A percentile compares a stretch with the other conserved stretches of the same genome.
Conservation (phyloP, 2,113 vertebrate genomes). For the Takifugu bimaculatus region DNA sequence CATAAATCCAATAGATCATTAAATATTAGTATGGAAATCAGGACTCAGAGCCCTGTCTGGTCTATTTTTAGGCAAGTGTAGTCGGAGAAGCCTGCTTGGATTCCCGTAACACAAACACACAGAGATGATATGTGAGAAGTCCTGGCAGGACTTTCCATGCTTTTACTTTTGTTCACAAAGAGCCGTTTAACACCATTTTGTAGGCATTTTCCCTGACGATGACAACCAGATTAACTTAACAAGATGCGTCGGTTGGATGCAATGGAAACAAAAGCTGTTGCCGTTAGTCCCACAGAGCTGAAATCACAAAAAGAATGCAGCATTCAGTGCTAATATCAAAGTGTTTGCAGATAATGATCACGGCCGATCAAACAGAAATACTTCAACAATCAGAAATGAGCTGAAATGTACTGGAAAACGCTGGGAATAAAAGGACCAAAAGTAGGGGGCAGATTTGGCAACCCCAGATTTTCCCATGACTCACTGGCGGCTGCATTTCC, state of each 20-base stretch:
- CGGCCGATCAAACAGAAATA: neutral
- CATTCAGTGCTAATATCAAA: slow-evolving; percentile 16
- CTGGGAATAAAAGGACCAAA: too few relatives aligned
- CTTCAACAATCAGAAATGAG: too few relatives aligned
- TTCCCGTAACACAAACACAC: slow-evolving; percentile 43
- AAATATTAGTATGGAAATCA: slow-evolving; percentile 39
- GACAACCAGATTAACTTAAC: slow-evolving; percentile 8
- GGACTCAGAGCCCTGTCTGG: slow-evolving; percentile 36
- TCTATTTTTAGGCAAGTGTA: slow-evolving; percentile 49
- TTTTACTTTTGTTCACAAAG: neutral
- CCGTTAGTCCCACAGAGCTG: slow-evolving; percentile 17
- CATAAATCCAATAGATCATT: slow-evolving; percentile 32
- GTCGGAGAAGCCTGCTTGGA: slow-evolving; percentile 26
- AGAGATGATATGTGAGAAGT: slow-evolving; percentile 28
- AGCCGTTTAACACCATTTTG: neutral
- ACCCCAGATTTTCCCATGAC: too few relatives aligned
- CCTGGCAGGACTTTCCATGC: too few relatives aligned
- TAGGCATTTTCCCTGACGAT: neutral
- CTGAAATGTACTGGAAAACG: too few relatives aligned
- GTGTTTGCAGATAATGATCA: slow-evolving; percentile 3
- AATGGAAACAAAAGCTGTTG: slow-evolving; percentile 30
- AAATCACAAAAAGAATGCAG: slow-evolving; percentile 22
- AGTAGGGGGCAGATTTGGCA: too few relatives aligned
- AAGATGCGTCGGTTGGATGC: slow-evolving; percentile 32
- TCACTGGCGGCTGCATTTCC: too few relatives aligned